Conservation (phyloP, 1,140 invertebrate species). For the Heliconius congener region DNA sequence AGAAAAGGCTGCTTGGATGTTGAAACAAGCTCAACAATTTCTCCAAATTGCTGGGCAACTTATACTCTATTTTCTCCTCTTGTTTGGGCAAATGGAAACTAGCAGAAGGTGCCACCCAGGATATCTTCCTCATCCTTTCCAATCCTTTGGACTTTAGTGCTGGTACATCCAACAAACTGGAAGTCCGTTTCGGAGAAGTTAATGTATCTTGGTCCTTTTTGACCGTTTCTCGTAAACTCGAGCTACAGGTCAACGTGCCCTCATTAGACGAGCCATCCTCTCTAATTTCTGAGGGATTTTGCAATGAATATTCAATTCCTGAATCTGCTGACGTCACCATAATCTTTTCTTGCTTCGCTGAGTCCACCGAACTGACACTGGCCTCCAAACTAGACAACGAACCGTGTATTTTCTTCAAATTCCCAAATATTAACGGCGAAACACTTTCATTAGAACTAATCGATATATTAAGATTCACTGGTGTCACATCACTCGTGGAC, state of each 20-base stretch:
- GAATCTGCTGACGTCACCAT: constrained; percentile 79
- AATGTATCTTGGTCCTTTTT: constrained; percentile 58
- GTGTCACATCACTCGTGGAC: constrained; percentile 67
- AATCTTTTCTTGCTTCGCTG: constrained; percentile 63
- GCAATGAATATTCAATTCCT: constrained; percentile 74
- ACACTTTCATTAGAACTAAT: constrained; percentile 79
- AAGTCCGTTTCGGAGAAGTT: constrained; percentile 70
- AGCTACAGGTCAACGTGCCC: constrained; percentile 77
- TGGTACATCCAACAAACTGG: constrained; percentile 74
- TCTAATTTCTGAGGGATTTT: constrained; percentile 64
- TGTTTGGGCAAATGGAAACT: constrained; percentile 68
- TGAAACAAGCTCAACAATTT: constrained; percentile 82
- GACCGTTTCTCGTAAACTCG: constrained; percentile 63
- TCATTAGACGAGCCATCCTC: constrained; percentile 76
- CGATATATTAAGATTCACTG: constrained; percentile 73
- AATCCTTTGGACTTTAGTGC: constrained; percentile 69
- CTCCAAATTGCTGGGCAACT: constrained; percentile 78
- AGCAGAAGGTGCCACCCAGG: constrained; percentile 79
- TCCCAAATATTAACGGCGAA: constrained; percentile 76
- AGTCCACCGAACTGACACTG: constrained; percentile 76
- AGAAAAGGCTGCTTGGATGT: constrained; percentile 81
- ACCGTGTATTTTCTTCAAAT: constrained; percentile 72
- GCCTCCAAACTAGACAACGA: constrained; percentile 78
- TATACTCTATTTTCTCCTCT: constrained; percentile 66
- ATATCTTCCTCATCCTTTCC: constrained; percentile 80